Evolutionary conservation across 1,140 invertebrate species (phyloP).

Genomic region (Ephestia elutella): DNA sequence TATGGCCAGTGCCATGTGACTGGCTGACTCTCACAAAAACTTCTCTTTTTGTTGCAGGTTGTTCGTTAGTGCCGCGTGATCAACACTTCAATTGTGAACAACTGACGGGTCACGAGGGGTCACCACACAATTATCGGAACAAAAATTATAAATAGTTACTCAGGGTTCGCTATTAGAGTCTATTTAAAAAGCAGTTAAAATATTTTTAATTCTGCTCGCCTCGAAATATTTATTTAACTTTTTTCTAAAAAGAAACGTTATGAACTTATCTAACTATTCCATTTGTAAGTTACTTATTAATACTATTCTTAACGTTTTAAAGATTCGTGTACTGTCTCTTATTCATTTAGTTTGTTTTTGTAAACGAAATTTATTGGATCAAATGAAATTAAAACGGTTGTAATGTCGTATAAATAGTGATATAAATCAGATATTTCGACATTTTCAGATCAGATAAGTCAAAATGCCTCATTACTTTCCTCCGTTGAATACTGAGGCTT

Average conservation of each 20-base stretch:
- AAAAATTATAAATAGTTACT: neutral
- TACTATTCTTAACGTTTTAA: too few relatives aligned
- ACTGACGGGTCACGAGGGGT: constrained; percentile 19
- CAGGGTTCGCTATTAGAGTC: neutral
- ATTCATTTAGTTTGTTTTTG: constrained; percentile 3
- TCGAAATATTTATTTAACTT: too few relatives aligned
- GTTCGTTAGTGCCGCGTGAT: constrained; percentile 11
- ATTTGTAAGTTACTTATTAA: too few relatives aligned
- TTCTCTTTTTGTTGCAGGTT: constrained; percentile 5
- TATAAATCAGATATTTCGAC: neutral
- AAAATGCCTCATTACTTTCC: neutral
- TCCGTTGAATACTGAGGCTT: neutral
- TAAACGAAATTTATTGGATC: neutral
- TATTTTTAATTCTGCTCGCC: too few relatives aligned
- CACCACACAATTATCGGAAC: neutral
- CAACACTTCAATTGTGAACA: constrained; percentile 15
- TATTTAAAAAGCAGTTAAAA: too few relatives aligned
- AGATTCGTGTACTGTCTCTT: constrained; percentile 13
- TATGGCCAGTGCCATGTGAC: neutral
- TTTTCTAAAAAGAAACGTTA: too few relatives aligned
- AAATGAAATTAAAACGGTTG: constrained; percentile 17
- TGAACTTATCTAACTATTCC: too few relatives aligned
- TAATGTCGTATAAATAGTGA: constrained; percentile 6
- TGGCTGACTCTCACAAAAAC: neutral
- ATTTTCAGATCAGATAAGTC: neutral